Evolutionary conservation across 2,888 invertebrate species (phyloP).

Genomic region (Acronicta psi): DNA sequence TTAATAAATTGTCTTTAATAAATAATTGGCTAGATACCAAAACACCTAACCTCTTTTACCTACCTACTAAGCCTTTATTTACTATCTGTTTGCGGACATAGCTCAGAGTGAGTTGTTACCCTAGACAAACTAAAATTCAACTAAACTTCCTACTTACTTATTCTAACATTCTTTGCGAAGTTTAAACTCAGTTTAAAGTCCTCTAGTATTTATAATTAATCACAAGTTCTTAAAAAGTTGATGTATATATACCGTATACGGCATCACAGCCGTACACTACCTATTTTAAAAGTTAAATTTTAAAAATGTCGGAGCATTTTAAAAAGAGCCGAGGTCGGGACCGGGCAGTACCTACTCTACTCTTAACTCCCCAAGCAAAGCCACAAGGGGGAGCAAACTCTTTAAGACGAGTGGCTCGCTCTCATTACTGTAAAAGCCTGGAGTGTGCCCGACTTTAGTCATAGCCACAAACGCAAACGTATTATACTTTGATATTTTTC

Average conservation of each 20-base stretch:
- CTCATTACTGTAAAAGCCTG: constrained; percentile 55
- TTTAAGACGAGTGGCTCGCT: constrained; percentile 42
- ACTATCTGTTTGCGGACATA: too few relatives aligned
- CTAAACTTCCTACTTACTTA: too few relatives aligned
- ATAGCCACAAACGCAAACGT: constrained; percentile 6
- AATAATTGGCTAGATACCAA: too few relatives aligned
- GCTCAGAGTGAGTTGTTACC: too few relatives aligned
- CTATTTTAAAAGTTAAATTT: constrained; percentile 12
- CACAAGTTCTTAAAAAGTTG: neutral
- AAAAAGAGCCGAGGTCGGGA: constrained; percentile 33
- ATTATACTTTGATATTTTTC: constrained; percentile 24
- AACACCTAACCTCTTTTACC: too few relatives aligned
- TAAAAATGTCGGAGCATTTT: constrained; percentile 5
- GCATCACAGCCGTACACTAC: neutral
- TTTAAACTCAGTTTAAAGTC: too few relatives aligned
- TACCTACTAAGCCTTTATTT: too few relatives aligned
- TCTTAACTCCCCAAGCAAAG: constrained; percentile 9
- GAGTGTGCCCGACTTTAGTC: constrained; percentile 30
- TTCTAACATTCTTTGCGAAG: too few relatives aligned
- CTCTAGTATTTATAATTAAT: too few relatives aligned
- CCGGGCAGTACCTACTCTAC: constrained; percentile 20
- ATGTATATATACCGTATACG: neutral
- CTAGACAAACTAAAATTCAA: too few relatives aligned
- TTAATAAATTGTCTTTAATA: too few relatives aligned
- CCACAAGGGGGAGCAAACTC: constrained; percentile 47